Base-by-base conservation (phyloP, 2,113 vertebrate genomes). In the Acinonyx jubatus region DNA sequence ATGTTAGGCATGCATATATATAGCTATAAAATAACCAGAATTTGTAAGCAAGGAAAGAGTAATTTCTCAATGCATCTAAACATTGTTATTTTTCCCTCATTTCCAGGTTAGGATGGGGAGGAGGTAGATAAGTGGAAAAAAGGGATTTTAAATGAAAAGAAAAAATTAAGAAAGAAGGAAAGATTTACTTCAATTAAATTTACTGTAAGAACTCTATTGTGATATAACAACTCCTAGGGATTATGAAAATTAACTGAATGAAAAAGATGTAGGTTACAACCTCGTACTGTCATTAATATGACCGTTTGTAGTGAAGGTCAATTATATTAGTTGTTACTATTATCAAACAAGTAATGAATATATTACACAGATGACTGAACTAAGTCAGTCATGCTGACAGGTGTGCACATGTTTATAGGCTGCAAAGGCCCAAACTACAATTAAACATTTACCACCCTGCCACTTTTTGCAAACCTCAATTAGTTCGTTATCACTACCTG, bases 161-260 rank as follows among this genome's bases (percentile, higher is more conserved):
- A 76, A 92, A 92, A 94, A 61, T 8, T 36, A 85, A 92, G 29
- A 88, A 65, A 83, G 63, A 50, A 94, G 38, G 1, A 55, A 85
- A 50, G 0, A 79, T 65, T 94, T 68, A 69, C 21, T 82, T 93
- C 31, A 78, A 74, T 93, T 91, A 96, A 94, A 80, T 79, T 94
- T 38, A 82, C 7, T 74, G 33, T 86, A 83, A 91, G 25, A 96
- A 76, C 16, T 95, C 55, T 71, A 21, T 4, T 79, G 36, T 57
- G 68, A 89, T 29, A 38, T 81, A 89, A 94, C 85, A 94, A 95
- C 16, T 90, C 57, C 65, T 0, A 91, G 69, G 36, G 52, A 96
- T 50, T 65, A 91, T 52, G 38, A 90, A 96, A 89, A 83, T 73
- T 73, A 73, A 83, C 71, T 36, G 96, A 89, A 87, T 27, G 45